phyloP scores from a whole-genome alignment of 2,797 vertebrate species.

The Cetoscarus ocellatus region DNA sequence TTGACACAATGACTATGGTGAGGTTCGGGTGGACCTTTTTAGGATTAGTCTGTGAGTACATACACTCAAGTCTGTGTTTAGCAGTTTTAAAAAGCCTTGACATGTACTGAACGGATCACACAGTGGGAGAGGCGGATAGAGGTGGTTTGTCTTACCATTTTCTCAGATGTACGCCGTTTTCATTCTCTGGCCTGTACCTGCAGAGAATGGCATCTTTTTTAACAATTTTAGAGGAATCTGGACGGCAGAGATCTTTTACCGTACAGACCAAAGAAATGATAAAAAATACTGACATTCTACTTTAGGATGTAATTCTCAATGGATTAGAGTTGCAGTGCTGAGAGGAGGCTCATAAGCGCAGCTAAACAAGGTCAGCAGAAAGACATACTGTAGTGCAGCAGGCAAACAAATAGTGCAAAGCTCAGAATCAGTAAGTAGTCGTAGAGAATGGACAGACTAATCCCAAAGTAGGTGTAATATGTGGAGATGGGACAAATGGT shows the following conservation, averaged over 20 bases:
- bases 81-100: slow-evolving; percentile 63
- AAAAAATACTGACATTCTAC: slow-evolving; percentile 61
- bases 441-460: slow-evolving; percentile 84
- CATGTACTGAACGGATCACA: slow-evolving; percentile 69
- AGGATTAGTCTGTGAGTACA: slow-evolving; percentile 87
- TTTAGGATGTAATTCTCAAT: slow-evolving; percentile 62
- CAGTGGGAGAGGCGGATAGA: slow-evolving; percentile 66
- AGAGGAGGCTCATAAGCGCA: slow-evolving; percentile 62
- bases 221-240: slow-evolving; percentile 68
- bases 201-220: slow-evolving; percentile 97
- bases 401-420: slow-evolving; percentile 75
- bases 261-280: slow-evolving; percentile 36
- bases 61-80: slow-evolving; percentile 69
- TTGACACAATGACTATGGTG: slow-evolving; percentile 75
- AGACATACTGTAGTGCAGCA: slow-evolving; percentile 70
- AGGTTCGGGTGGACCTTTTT: slow-evolving; percentile 81
- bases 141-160: slow-evolving; percentile 93
- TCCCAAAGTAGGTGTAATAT: slow-evolving; percentile 83
- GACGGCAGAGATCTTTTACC: slow-evolving; percentile 46
- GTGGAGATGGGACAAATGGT: slow-evolving; percentile 54
- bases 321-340: slow-evolving; percentile 71
- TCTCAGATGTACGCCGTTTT: slow-evolving; percentile 99
- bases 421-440: slow-evolving; percentile 62
- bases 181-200: slow-evolving; percentile 99
- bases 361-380: slow-evolving; percentile 79